Conservation (phyloP, 1,140 invertebrate genomes). For the Metaphire vulgaris region DNA sequence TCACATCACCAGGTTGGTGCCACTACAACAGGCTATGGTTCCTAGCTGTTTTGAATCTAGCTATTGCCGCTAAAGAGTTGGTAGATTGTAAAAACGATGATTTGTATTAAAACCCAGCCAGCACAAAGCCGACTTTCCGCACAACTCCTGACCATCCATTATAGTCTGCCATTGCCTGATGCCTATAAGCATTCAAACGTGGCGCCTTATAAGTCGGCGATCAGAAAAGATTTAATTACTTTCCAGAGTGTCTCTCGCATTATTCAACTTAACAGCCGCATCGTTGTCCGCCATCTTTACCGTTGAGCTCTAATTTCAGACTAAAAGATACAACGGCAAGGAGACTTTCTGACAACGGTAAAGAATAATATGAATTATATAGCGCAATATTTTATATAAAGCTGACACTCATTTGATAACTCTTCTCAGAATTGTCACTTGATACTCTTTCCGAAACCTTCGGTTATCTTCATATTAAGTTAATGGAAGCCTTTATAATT, state of each 20-base stretch:
- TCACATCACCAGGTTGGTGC: no score
- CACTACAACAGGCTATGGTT: no score
- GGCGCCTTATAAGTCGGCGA: background rate
- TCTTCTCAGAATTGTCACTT: background rate
- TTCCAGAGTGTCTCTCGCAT: constrained; percentile 22
- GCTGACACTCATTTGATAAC: no score
- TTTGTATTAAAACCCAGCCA: background rate
- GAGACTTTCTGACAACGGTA: background rate
- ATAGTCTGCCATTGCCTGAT: no score
- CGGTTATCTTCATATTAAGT: background rate
- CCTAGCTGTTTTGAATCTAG: no score
- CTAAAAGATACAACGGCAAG: background rate
- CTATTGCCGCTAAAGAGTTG: background rate
- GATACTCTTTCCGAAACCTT: background rate
- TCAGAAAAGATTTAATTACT: constrained; percentile 10
- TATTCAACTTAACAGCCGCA: constrained; percentile 16
- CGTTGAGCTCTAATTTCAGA: background rate
- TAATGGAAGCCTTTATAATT: background rate
- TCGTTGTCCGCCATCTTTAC: background rate
- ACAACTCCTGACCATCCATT: no score
- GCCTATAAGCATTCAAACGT: background rate
- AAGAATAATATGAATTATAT: background rate
- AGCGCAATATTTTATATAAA: no score
- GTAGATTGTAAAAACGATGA: background rate
- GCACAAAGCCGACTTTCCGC: no score